These are phyloP conservation scores for Strix occidentalis DNA, from an alignment of 2,797 vertebrate genomes.

Conservation along the genomic window DNA sequence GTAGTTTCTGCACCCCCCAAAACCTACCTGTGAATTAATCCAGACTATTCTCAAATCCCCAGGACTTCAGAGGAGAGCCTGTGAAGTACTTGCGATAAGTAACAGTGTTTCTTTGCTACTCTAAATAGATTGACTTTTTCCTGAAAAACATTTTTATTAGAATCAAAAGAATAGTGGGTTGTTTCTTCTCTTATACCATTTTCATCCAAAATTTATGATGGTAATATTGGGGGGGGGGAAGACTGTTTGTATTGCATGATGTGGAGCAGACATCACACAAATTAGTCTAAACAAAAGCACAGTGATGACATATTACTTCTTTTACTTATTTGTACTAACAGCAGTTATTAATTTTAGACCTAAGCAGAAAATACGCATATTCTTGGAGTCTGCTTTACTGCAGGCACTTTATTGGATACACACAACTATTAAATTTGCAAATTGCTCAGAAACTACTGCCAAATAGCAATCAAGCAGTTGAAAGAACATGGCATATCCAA, in stretches of 20 bases:
- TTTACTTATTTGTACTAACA: slow-evolving; percentile 56
- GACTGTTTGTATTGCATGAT: slow-evolving; percentile 31
- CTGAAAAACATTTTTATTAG: slow-evolving; percentile 31
- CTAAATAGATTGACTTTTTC: neutral
- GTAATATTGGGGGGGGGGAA: slow-evolving; percentile 19
- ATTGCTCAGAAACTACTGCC: slow-evolving; percentile 70
- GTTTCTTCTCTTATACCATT: slow-evolving; percentile 44
- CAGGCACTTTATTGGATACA: slow-evolving; percentile 66
- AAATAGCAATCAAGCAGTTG: slow-evolving; percentile 72
- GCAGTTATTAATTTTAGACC: slow-evolving; percentile 71
- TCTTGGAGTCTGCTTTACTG: slow-evolving; percentile 69
- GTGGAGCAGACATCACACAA: slow-evolving; percentile 44
- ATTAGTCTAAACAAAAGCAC: slow-evolving; percentile 72
- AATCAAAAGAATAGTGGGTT: slow-evolving; percentile 28
- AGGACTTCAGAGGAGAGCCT: neutral
- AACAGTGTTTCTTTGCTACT: neutral
- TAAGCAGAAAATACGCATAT: slow-evolving; percentile 64
- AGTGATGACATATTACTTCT: slow-evolving; percentile 52
- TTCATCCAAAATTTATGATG: slow-evolving; percentile 51
- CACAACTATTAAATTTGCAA: slow-evolving; percentile 70
- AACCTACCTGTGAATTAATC: neutral
- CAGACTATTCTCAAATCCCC: neutral
- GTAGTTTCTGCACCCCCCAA: neutral
- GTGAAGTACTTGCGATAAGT: neutral
- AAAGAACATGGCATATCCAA: slow-evolving; percentile 39